Evolutionary conservation across 1,140 invertebrate genomes (phyloP).

Genomic region (Solen grandis): DNA sequence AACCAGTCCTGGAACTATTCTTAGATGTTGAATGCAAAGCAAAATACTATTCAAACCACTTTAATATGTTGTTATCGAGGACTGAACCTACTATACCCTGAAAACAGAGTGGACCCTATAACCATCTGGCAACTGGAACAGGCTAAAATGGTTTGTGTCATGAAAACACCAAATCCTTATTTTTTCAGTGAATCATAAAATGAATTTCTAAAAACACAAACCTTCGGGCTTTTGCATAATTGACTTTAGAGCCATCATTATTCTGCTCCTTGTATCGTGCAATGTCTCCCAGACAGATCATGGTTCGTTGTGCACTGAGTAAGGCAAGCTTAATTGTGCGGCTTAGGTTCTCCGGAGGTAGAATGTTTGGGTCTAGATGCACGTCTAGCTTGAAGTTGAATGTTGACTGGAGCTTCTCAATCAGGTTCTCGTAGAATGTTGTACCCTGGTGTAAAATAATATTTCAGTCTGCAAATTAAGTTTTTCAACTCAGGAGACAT

Average conservation of each 20-base stretch:
- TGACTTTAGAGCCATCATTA: conserved; percentile 87
- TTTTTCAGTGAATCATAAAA: not conserved
- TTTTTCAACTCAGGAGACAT: no score
- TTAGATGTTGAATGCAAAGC: no score
- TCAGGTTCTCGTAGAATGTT: conserved; percentile 88
- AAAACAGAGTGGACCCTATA: no score
- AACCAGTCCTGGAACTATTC: no score
- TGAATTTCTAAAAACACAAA: conserved; percentile 55
- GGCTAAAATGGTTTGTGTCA: no score
- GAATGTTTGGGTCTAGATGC: conserved; percentile 82
- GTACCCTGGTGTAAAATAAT: conserved; percentile 83
- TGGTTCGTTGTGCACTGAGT: conserved; percentile 92
- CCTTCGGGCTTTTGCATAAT: conserved; percentile 91
- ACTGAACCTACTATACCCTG: no score
- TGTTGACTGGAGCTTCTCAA: conserved; percentile 87
- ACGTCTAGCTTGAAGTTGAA: conserved; percentile 88
- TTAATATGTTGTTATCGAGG: no score
- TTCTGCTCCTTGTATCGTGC: conserved; percentile 92
- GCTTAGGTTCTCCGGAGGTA: conserved; percentile 84
- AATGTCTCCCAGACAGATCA: conserved; percentile 94
- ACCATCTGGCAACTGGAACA: no score
- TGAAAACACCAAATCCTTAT: no score
- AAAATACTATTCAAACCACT: no score
- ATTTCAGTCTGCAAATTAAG: not conserved
- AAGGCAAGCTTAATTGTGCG: conserved; percentile 88